These are phyloP conservation scores for Mylabris sibirica DNA, from an alignment of 2,888 invertebrate species.

Conservation along the genomic window DNA sequence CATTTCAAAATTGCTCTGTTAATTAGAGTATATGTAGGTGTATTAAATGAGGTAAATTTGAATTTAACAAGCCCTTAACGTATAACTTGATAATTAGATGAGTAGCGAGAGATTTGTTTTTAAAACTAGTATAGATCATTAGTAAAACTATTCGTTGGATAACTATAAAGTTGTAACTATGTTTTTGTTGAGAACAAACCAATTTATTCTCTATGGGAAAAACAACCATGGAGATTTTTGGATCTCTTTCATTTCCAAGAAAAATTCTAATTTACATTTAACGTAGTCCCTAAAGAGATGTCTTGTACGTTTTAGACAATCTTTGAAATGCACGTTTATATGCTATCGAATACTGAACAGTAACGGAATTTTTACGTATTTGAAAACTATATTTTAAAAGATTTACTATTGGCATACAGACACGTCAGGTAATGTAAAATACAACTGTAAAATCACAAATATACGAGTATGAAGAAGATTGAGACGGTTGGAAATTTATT, in stretches of 20 bases:
- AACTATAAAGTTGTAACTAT: background rate
- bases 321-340: slow-evolving; percentile 16
- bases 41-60: background rate
- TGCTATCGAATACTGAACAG: background rate
- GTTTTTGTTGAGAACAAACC: background rate
- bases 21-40: background rate
- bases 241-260: background rate
- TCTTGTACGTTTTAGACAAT: slow-evolving; percentile 17
- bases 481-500: background rate
- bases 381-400: background rate
- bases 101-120: background rate
- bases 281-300: slow-evolving; percentile 10
- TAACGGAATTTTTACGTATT: background rate
- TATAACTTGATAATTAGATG: background rate
- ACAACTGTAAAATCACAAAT: background rate
- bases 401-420: background rate
- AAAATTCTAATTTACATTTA: slow-evolving; percentile 11
- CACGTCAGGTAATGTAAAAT: background rate
- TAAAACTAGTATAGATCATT: background rate
- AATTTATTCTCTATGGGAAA: too few species aligned
- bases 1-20: background rate
- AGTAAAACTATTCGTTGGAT: background rate
- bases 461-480: background rate
- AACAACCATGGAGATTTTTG: too few species aligned
- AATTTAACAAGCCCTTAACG: background rate